Evolutionary conservation across 2,888 invertebrate species (phyloP).

Genomic region (Heteromurus nitidus): DNA sequence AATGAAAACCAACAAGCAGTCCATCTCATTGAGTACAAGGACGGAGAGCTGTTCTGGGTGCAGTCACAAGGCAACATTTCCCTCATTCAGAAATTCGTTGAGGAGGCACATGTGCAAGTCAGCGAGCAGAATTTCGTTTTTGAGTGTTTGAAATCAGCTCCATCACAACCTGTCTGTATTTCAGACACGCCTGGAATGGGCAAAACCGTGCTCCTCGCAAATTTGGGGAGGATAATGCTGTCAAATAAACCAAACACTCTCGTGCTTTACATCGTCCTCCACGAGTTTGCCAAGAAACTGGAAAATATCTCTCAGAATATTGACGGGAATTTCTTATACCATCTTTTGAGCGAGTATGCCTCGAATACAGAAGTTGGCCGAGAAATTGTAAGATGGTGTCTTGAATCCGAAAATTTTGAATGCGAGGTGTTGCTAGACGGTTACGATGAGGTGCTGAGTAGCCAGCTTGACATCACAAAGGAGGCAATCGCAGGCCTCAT

Average conservation of each 20-base stretch:
- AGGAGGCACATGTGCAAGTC: not conserved
- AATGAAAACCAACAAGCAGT: not conserved
- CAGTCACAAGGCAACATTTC: not conserved
- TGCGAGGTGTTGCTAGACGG: too few species aligned
- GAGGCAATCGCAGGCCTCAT: too few species aligned
- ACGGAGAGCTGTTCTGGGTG: not conserved
- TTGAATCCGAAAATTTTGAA: too few species aligned
- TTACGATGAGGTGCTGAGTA: too few species aligned
- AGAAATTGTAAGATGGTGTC: too few species aligned
- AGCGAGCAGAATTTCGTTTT: not conserved
- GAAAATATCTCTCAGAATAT: too few species aligned
- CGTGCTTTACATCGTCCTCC: not conserved
- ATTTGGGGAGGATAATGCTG: not conserved
- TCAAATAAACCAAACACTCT: not conserved
- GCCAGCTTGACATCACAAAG: too few species aligned
- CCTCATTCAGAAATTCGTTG: not conserved
- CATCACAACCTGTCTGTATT: not conserved
- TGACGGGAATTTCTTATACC: too few species aligned
- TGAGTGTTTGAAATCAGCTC: too few species aligned
- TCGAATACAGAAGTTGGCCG: too few species aligned
- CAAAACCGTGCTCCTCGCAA: slow-evolving; percentile 2
- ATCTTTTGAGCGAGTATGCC: too few species aligned
- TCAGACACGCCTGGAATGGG: slow-evolving; percentile 25
- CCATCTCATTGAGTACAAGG: not conserved
- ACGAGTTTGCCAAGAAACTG: not conserved